phyloP scores from a whole-genome alignment of 2,888 invertebrate species.

The Cyaniris semiargus region DNA sequence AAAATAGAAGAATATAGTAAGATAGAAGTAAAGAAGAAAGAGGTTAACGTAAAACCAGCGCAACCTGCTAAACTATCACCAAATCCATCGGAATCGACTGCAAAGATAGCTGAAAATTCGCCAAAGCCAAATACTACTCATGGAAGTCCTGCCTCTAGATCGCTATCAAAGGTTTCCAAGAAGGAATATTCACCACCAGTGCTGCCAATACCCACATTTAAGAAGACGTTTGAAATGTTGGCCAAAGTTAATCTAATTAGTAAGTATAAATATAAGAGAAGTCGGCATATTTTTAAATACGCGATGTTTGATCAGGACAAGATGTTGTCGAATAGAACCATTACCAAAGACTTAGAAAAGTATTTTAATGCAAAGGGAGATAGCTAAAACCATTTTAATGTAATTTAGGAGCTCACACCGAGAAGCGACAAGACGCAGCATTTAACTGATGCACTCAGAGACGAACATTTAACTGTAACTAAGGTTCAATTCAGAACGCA shows the following conservation, averaged over 20 bases:
- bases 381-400: background rate
- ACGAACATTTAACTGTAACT: no score
- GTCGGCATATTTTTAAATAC: background rate
- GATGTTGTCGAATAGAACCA: background rate
- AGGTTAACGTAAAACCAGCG: background rate
- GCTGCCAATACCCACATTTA: conserved; percentile 58
- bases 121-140: background rate
- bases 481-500: no score
- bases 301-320: background rate
- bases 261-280: background rate
- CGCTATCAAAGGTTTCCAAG: conserved; percentile 22
- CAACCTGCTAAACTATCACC: background rate
- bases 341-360: conserved; percentile 17
- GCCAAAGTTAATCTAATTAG: conserved; percentile 37
- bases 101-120: background rate
- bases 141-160: conserved; percentile 30
- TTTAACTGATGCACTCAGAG: no score
- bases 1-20: background rate
- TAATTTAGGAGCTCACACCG: background rate
- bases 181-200: conserved; percentile 57
- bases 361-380: background rate
- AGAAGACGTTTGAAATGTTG: conserved; percentile 45
- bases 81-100: background rate
- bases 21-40: background rate
- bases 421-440: no score